Percentiles rank a stretch among this genome's conserved stretches.
phyloP scores from a whole-genome alignment of 2,888 invertebrate genomes.

The Brenthis daphne region DNA sequence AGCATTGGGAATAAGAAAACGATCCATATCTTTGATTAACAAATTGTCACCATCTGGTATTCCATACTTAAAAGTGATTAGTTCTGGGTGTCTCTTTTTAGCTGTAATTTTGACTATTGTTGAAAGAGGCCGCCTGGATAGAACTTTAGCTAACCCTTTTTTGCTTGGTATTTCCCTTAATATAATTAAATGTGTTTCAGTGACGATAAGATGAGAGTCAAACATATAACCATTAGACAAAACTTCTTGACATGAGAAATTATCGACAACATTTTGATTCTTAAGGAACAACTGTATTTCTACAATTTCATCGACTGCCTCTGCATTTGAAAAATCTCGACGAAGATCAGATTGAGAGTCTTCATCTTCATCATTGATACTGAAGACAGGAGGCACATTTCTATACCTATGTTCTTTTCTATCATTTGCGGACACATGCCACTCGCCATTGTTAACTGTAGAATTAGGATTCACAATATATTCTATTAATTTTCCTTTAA shows the following conservation, averaged over 20 bases:
- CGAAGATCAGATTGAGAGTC: constrained; percentile 62
- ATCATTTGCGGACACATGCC: constrained; percentile 92
- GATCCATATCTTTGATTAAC: constrained; percentile 93
- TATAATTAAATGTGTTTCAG: constrained; percentile 92
- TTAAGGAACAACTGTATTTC: constrained; percentile 91
- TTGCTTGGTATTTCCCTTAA: constrained; percentile 89
- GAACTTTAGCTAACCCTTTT: constrained; percentile 91
- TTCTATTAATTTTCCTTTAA: constrained; percentile 95
- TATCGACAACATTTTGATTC: constrained; percentile 91
- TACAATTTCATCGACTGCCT: constrained; percentile 88
- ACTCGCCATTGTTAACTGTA: constrained; percentile 82
- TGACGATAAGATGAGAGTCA: constrained; percentile 93
- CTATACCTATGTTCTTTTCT: constrained; percentile 93
- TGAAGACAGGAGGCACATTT: constrained; percentile 95
- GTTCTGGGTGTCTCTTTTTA: constrained; percentile 95
- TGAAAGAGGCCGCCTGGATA: constrained; percentile 93
- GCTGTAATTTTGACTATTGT: constrained; percentile 98
- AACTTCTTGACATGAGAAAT: constrained; percentile 96
- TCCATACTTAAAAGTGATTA: constrained; percentile 98
- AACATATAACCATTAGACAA: constrained; percentile 94
- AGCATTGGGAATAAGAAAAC: constrained; percentile 95
- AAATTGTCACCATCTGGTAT: constrained; percentile 90
- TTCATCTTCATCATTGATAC: constrained; percentile 92
- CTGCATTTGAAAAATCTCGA: constrained; percentile 79
- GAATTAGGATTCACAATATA: constrained; percentile 95